These are phyloP conservation scores for Onychostruthus taczanowskii DNA, from an alignment of 2,113 vertebrate species.

Conservation along the genomic window DNA sequence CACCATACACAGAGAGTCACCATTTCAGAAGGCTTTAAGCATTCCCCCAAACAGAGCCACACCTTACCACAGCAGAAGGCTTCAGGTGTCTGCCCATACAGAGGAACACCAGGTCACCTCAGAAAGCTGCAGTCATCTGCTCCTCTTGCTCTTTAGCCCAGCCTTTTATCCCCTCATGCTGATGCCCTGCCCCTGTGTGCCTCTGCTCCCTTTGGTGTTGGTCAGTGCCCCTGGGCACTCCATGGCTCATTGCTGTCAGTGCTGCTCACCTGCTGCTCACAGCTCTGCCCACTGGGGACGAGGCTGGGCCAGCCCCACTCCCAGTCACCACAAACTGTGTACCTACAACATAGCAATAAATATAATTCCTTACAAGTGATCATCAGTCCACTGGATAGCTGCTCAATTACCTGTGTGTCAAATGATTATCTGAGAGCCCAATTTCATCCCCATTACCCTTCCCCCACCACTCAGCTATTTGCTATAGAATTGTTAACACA, in stretches of 20 bases:
- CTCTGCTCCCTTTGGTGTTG: background rate
- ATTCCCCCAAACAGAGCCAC: background rate
- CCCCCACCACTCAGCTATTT: constrained; percentile 87
- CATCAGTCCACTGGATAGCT: constrained; percentile 80
- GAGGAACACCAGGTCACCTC: rapidly evolving
- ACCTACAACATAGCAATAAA: background rate
- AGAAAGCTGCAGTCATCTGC: rapidly evolving
- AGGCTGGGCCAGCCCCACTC: background rate
- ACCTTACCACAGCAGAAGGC: background rate
- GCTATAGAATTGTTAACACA: constrained; percentile 84
- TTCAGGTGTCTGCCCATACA: background rate
- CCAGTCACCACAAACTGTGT: background rate
- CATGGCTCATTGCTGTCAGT: background rate
- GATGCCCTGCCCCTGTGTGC: background rate
- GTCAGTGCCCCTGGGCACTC: background rate
- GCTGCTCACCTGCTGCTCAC: background rate
- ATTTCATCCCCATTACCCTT: constrained; percentile 90
- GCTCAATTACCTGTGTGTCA: constrained; percentile 92
- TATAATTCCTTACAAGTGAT: constrained; percentile 50
- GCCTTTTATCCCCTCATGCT: background rate
- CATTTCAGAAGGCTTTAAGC: background rate
- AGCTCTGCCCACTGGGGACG: background rate
- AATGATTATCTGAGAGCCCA: constrained; percentile 90
- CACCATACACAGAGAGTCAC: background rate
- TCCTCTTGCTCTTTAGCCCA: background rate